These are phyloP conservation scores for Tenthredo scrophulariae DNA, from an alignment of 2,888 invertebrate species.

Conservation along the genomic window DNA sequence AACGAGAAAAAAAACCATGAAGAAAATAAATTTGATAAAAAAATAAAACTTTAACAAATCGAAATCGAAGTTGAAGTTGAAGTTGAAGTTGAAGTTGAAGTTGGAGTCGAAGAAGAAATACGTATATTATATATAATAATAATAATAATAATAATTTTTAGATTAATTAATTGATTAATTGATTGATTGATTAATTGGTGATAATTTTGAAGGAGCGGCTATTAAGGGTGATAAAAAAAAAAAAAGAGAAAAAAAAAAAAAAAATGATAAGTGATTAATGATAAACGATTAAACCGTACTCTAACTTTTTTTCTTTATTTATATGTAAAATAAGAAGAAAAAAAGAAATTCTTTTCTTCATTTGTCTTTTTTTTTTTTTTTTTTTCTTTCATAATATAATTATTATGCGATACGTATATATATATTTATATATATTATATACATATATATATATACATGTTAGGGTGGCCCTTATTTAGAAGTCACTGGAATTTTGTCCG, in stretches of 20 bases:
- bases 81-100: too few relatives aligned
- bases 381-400: background rate
- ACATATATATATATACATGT: too few relatives aligned
- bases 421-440: background rate
- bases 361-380: background rate
- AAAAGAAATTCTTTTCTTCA: background rate
- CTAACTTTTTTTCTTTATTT: background rate
- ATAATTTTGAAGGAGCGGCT: constrained; percentile 33
- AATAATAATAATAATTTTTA: background rate
- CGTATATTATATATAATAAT: background rate
- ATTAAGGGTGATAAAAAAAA: constrained; percentile 15
- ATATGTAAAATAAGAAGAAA: background rate
- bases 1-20: too few relatives aligned
- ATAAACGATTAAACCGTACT: constrained; percentile 24
- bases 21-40: too few relatives aligned
- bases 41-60: background rate
- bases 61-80: too few relatives aligned
- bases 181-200: constrained; percentile 22
- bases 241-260: background rate
- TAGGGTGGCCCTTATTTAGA: too few relatives aligned
- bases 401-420: background rate
- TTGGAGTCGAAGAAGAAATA: background rate
- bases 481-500: too few relatives aligned
- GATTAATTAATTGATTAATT: background rate
- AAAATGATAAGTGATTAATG: constrained; percentile 3